Base-by-base conservation (phyloP, 2,888 invertebrate genomes). In the Galerucella calmariensis region DNA sequence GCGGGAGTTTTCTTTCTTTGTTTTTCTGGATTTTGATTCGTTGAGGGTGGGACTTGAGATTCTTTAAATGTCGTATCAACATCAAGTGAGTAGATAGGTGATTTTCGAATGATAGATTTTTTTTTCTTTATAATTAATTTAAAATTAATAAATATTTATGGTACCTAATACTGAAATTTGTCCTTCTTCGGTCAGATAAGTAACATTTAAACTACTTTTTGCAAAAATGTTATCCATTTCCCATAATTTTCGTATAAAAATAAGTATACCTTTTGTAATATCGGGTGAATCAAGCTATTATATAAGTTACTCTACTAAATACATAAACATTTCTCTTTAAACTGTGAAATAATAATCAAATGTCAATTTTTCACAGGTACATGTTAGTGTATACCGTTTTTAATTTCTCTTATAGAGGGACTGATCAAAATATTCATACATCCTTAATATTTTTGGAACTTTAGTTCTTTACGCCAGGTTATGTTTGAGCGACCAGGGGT, bases 1-100 rank as follows among this genome's bases (percentile, higher is more conserved):
- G 35, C 35, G 63, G 75, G 62, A 44, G 66, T 61, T 67, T 72
- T 71, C 67, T 78, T 75, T 76, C 77, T 77, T 66, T 77, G 76
- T 79, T 73, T 77, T 75, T 74, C 77, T 73, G 69, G 73, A 77
- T 77, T 79, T 78, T 80, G 78, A 81, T 79, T 81, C 80, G 80
- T 81, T 67, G 79, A 80, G 82, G 83, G 83, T 81, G 83, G 83
- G 82, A 81, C 82, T 78, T 78, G 77, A 77, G 66, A 58, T 65
- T 71, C 74, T 68, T 79, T 76, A 73, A 79, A 77, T 77, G 75
- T 76, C 79, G 79, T 81, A 81, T 81, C 79, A 74, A 74, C 78
- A 67, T 71, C 76, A 74, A 79, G 78, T 75, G 20, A 16, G 20
- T n/a, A 56, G 16, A 16, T n/a, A 51, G 1, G 53, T 20, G 56